phyloP scores from a whole-genome alignment of 2,888 invertebrate genomes.

The Xestia ashworthii region DNA sequence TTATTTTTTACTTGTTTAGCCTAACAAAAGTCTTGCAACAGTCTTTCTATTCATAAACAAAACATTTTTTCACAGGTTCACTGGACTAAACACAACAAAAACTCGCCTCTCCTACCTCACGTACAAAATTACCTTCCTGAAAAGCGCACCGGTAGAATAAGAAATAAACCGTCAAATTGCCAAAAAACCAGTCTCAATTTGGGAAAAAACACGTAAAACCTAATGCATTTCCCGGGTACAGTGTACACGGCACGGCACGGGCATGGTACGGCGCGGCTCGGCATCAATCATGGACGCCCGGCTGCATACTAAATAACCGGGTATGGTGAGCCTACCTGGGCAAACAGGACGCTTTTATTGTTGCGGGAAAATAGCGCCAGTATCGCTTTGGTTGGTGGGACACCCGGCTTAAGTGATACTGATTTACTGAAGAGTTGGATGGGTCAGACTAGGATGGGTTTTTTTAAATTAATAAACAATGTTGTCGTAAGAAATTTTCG shows the following conservation, averaged over 20 bases:
- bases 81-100: slow-evolving; percentile 6
- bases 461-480: no score
- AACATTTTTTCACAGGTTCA: neutral
- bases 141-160: slow-evolving; percentile 30
- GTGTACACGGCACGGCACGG: slow-evolving; percentile 15
- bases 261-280: neutral
- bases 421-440: slow-evolving; percentile 11
- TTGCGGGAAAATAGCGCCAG: slow-evolving; percentile 15
- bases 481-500: no score
- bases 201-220: slow-evolving; percentile 47
- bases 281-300: slow-evolving; percentile 62
- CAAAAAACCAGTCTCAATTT: slow-evolving; percentile 42
- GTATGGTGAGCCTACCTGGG: slow-evolving; percentile 49
- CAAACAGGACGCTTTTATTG: slow-evolving; percentile 47
- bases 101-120: neutral
- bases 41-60: neutral
- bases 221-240: slow-evolving; percentile 66
- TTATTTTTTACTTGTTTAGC: neutral
- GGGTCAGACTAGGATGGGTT: no score
- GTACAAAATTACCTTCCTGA: slow-evolving; percentile 19
- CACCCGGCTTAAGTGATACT: slow-evolving; percentile 1
- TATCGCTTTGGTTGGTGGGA: slow-evolving; percentile 39
- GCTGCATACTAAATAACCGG: slow-evolving; percentile 63
- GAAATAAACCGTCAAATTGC: slow-evolving; percentile 38
- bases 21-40: neutral